A percentile compares a stretch with the other conserved stretches of the same genome.
phyloP scores from a whole-genome alignment of 2,888 invertebrate species.

The Dugesia japonica region DNA sequence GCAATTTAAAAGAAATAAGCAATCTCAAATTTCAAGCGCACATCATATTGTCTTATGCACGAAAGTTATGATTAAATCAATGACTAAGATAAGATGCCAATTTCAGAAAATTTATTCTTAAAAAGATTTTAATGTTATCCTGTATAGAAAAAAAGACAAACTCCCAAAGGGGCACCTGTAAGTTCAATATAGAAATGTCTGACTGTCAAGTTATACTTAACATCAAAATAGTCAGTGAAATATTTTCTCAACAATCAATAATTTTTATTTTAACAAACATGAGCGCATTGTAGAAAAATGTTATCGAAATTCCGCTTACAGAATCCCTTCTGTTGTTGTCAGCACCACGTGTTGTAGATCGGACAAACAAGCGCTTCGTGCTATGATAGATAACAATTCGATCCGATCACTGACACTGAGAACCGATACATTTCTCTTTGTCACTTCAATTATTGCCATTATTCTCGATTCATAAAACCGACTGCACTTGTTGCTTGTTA shows the following conservation, averaged over 20 bases:
- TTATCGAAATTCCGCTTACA: not conserved
- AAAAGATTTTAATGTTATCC: not conserved
- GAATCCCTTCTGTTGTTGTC: not conserved
- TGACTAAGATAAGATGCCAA: not conserved
- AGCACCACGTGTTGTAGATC: not conserved
- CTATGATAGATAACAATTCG: not conserved
- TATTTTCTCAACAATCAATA: not conserved
- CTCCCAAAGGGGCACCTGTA: not conserved
- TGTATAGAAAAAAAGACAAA: not conserved
- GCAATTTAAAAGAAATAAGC: slow-evolving; percentile 20
- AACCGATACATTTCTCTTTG: slow-evolving; percentile 11
- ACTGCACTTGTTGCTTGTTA: not conserved
- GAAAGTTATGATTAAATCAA: not conserved
- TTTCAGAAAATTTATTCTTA: not conserved
- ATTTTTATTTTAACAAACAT: not conserved
- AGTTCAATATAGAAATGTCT: not conserved
- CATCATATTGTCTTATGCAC: not conserved
- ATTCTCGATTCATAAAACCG: not conserved
- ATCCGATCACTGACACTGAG: not conserved
- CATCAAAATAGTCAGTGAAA: not conserved
- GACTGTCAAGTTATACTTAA: not conserved
- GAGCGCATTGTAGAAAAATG: no score
- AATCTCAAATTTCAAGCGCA: not conserved
- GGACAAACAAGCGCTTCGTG: not conserved
- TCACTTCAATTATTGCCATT: slow-evolving; percentile 7